phyloP scores from a whole-genome alignment of 2,113 vertebrate species.

The Phaetusa simplex region DNA sequence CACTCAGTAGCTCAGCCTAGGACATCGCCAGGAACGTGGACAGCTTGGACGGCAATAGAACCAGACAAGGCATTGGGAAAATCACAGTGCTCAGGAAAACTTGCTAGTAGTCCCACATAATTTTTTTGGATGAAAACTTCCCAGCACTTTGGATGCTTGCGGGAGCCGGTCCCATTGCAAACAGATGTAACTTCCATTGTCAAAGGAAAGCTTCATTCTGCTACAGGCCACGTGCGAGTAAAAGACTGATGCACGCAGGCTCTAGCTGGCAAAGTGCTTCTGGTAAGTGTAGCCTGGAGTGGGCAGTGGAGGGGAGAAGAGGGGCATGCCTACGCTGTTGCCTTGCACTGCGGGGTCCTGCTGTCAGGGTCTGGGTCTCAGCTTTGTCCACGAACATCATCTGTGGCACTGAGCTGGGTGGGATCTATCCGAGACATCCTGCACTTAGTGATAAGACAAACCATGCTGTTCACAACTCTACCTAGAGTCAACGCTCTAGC shows the following conservation, averaged over 20 bases:
- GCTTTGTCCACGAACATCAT: neutral
- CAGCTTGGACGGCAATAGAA: neutral
- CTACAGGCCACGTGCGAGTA: neutral
- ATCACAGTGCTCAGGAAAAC: neutral
- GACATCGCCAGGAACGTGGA: accelerated
- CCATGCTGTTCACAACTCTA: neutral
- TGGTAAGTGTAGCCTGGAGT: neutral
- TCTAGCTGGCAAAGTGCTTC: neutral
- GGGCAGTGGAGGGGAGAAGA: neutral
- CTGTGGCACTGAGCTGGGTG: neutral
- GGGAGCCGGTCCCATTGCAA: neutral
- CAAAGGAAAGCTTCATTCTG: neutral
- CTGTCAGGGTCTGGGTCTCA: neutral
- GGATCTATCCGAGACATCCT: neutral
- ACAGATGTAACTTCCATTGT: neutral
- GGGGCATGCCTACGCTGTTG: neutral
- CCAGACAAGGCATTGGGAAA: neutral
- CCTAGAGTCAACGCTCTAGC: accelerated
- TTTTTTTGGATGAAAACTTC: neutral
- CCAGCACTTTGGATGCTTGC: accelerated
- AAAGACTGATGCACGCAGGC: neutral
- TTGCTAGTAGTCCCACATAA: neutral
- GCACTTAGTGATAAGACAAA: neutral
- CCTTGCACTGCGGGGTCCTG: neutral
- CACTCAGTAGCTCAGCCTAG: neutral